These are phyloP conservation scores for Nemoura dubitans DNA, from an alignment of 2,888 invertebrate species.

Conservation along the genomic window DNA sequence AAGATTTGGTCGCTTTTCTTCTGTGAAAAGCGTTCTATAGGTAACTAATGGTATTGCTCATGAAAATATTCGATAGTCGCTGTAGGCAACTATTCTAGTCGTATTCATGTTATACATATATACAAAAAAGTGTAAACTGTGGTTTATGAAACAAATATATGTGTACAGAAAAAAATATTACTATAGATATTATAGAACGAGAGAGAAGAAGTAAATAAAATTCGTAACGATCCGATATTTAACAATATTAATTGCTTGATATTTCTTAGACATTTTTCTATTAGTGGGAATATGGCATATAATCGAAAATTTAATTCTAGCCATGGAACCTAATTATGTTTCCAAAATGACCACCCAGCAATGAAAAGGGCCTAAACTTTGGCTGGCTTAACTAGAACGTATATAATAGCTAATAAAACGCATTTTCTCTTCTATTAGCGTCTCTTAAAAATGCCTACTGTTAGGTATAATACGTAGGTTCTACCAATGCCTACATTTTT, in stretches of 20 bases:
- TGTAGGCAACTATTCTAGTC: slow-evolving; percentile 7
- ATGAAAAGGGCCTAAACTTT: neutral
- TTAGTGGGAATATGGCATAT: neutral
- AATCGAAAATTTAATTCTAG: neutral
- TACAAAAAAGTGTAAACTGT: neutral
- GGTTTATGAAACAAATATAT: neutral
- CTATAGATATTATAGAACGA: neutral
- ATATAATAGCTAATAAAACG: no score
- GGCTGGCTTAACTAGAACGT: slow-evolving; percentile 14
- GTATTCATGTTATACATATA: neutral
- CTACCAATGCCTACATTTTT: neutral
- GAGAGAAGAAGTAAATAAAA: neutral
- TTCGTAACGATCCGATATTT: neutral
- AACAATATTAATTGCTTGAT: neutral
- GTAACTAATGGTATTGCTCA: neutral
- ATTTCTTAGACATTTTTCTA: neutral
- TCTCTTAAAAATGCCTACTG: neutral
- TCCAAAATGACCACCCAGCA: neutral
- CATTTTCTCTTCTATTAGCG: neutral
- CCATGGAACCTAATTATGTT: neutral
- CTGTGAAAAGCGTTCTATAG: neutral
- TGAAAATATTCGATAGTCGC: neutral
- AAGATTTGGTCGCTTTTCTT: neutral
- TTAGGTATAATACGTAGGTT: neutral
- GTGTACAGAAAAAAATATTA: neutral